Conservation (phyloP, 2,888 invertebrate species). For the Drosophila mercatorum region DNA sequence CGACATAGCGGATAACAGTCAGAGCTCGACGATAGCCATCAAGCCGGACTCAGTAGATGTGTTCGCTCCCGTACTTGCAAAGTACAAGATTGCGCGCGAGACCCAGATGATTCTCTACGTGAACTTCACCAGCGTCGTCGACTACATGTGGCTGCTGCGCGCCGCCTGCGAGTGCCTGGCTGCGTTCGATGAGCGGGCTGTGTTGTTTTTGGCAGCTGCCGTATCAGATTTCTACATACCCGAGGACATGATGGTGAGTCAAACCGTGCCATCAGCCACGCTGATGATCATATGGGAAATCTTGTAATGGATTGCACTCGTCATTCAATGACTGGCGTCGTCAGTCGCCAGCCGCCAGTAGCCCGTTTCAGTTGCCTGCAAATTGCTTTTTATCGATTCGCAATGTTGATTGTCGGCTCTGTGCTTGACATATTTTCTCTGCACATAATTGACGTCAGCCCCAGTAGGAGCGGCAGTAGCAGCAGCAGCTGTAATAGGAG, state of each 20-base stretch:
- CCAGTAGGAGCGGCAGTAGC: conserved; percentile 14
- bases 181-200: conserved; percentile 88
- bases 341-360: background rate
- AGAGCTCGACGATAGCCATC: conserved; percentile 89
- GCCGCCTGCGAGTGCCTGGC: conserved; percentile 92
- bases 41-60: conserved; percentile 90
- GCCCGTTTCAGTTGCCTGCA: conserved; percentile 48
- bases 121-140: conserved; percentile 93
- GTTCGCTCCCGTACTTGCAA: conserved; percentile 89
- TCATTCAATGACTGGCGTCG: conserved; percentile 56
- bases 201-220: conserved; percentile 98
- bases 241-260: conserved; percentile 92
- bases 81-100: conserved; percentile 92
- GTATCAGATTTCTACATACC: conserved; percentile 99
- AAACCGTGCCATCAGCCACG: background rate
- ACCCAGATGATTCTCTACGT: conserved; percentile 90
- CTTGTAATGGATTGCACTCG: conserved; percentile 76
- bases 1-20: conserved; percentile 86
- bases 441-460: conserved; percentile 65
- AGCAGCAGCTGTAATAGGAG: background rate
- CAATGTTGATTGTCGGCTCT: conserved; percentile 56
- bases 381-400: conserved; percentile 77
- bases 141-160: conserved; percentile 95
- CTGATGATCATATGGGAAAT: conserved; percentile 68
- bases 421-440: conserved; percentile 54